Base-by-base conservation (phyloP, 2,888 invertebrate species). In the Dusona sp. region DNA sequence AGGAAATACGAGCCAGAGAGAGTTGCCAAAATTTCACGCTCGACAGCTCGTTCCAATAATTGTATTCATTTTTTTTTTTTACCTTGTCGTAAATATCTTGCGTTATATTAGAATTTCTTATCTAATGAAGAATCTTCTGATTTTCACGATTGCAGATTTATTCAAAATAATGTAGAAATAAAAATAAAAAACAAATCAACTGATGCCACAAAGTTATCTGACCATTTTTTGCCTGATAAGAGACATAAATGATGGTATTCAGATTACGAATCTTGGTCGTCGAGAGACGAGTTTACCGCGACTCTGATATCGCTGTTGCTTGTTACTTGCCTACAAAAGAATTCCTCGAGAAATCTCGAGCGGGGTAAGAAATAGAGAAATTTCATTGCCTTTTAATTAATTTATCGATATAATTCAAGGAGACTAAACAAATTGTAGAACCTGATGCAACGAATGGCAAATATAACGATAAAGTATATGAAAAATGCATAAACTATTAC, bases 181-280 rank as follows among this genome's bases (percentile, higher is more conserved):
- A 51, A 51, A 16, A 64, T 25, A 80, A 25, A 9, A 16, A 25
- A 54, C 48, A 22, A 73, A 73, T 54, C 9, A 16, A 51, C 65
- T 65, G 65, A 77, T 77, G 65, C 33, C 13, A 77, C 13, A 65
- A 77, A 77, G 48, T 77, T 65, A 77, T 77, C 77, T 77, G 65
- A 51, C 11, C 64, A 48, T 65, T 77, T 75, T 77, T 77, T 33
- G 6, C 38, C 57, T 11, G 42, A 65, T 48, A 48, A 77, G 67
- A 36, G 25, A n/a, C 22, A 51, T 78, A 25, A 48, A 51, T 13
- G 54, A 67, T 25, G 54, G 25, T 48, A 38, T 45, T 36, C 36
- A 54, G 78, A 67, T 67, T 38, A 36, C 51, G 36, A 61, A 25
- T 38, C 11, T 51, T 38, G 11, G 19, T 78, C 78, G 38, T 16